Percentiles rank a stretch among this genome's conserved stretches.
Conservation (phyloP, 2,888 invertebrate genomes). For the Cephonodes hylas region DNA sequence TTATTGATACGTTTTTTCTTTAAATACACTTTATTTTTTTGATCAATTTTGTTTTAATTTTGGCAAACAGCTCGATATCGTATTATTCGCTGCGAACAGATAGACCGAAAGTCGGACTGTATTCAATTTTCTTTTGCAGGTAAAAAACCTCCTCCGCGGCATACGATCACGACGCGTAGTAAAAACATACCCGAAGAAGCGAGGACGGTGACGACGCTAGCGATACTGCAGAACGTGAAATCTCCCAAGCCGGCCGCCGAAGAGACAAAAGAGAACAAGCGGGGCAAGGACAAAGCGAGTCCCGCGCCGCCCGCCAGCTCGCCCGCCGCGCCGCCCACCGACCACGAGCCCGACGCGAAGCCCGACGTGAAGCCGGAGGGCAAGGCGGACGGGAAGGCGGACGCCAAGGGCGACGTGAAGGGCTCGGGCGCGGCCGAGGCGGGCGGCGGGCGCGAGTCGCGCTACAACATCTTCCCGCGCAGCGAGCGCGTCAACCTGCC, state of each 20-base stretch:
- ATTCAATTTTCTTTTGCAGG: constrained; percentile 67
- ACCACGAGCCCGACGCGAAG: constrained; percentile 16
- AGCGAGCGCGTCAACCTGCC: constrained; percentile 51
- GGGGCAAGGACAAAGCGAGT: constrained; percentile 26
- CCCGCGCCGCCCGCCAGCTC: constrained; percentile 19
- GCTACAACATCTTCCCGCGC: constrained; percentile 52
- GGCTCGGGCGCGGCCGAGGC: background rate
- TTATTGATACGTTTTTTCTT: constrained; percentile 28
- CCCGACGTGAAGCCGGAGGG: constrained; percentile 20
- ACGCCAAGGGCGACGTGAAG: constrained; percentile 1
- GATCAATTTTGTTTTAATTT: constrained; percentile 31
- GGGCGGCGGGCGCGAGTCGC: constrained; percentile 31
- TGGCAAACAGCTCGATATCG: constrained; percentile 11
- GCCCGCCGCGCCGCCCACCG: constrained; percentile 18
- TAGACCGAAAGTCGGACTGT: constrained; percentile 49
- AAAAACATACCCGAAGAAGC: constrained; percentile 58
- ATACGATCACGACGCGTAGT: constrained; percentile 68
- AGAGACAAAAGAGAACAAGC: constrained; percentile 48
- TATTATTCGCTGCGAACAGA: constrained; percentile 5
- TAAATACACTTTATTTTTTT: constrained; percentile 43
- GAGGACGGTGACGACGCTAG: constrained; percentile 54
- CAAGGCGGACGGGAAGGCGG: background rate
- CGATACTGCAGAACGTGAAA: constrained; percentile 64
- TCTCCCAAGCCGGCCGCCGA: constrained; percentile 36
- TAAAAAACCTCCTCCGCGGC: constrained; percentile 48